Evolutionary conservation across 2,113 vertebrate species (phyloP).

Genomic region (Isichthys henryi): DNA sequence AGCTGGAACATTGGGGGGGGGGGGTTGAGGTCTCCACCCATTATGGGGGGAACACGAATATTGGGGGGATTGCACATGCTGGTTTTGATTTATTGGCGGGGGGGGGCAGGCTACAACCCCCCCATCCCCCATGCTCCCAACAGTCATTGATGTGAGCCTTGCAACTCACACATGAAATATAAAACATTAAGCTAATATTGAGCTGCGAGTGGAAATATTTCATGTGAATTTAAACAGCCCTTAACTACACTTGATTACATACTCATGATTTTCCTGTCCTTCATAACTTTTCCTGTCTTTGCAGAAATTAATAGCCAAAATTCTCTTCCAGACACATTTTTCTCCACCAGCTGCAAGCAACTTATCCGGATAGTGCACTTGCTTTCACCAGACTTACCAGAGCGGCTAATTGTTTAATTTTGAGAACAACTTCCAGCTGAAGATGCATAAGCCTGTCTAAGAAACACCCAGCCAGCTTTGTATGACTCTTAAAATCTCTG

Average conservation of each 20-base stretch:
- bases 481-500: background rate
- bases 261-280: background rate
- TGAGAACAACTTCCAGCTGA: background rate
- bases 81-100: too few species aligned
- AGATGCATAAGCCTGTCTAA: background rate
- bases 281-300: background rate
- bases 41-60: too few species aligned
- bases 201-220: background rate
- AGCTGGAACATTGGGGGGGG: too few species aligned
- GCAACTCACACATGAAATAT: background rate
- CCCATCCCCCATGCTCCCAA: too few species aligned
- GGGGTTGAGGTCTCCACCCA: too few species aligned
- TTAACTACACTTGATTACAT: background rate
- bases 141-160: background rate
- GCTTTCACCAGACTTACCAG: background rate
- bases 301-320: background rate
- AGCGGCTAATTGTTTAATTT: background rate
- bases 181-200: background rate
- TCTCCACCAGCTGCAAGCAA: background rate
- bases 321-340: background rate
- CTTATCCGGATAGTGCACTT: background rate
- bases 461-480: background rate
- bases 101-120: too few species aligned
- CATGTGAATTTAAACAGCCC: background rate
- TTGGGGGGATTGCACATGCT: too few species aligned